A percentile compares a stretch with the other conserved stretches of the same genome.
Conservation (phyloP, 1,140 invertebrate genomes). For the Rhyzopertha dominica region DNA sequence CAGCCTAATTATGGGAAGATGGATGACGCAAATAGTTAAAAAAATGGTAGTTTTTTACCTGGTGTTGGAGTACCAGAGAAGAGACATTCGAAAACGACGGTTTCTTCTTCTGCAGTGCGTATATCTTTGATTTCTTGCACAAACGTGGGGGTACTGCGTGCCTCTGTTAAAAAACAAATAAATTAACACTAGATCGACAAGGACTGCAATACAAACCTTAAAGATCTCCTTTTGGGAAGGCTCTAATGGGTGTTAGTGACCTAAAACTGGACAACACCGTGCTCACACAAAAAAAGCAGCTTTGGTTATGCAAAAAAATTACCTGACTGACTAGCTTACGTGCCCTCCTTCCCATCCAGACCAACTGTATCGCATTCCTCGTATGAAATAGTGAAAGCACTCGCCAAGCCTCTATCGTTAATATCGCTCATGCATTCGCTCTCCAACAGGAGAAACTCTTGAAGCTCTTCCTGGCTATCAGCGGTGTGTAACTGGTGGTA, state of each 20-base stretch:
- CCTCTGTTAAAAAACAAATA: constrained; percentile 54
- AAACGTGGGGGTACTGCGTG: constrained; percentile 73
- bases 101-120: constrained; percentile 68
- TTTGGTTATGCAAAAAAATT: too few relatives aligned
- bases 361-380: constrained; percentile 7
- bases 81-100: constrained; percentile 67
- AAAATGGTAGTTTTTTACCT: too few relatives aligned
- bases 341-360: background rate
- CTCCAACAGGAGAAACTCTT: constrained; percentile 61
- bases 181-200: constrained; percentile 6
- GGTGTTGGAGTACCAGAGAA: constrained; percentile 80
- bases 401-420: constrained; percentile 47
- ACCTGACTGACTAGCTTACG: background rate
- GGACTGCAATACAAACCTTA: background rate
- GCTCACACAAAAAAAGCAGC: background rate
- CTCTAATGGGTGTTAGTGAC: too few relatives aligned
- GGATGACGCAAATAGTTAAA: too few relatives aligned
- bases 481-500: constrained; percentile 57
- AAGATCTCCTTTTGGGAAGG: too few relatives aligned
- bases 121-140: constrained; percentile 73
- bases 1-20: too few relatives aligned
- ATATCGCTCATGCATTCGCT: constrained; percentile 56
- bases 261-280: too few relatives aligned
- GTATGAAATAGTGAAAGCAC: constrained; percentile 41
- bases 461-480: constrained; percentile 60